These are phyloP conservation scores for Phalloptychus januarius DNA, from an alignment of 2,797 vertebrate genomes.

Conservation along the genomic window DNA sequence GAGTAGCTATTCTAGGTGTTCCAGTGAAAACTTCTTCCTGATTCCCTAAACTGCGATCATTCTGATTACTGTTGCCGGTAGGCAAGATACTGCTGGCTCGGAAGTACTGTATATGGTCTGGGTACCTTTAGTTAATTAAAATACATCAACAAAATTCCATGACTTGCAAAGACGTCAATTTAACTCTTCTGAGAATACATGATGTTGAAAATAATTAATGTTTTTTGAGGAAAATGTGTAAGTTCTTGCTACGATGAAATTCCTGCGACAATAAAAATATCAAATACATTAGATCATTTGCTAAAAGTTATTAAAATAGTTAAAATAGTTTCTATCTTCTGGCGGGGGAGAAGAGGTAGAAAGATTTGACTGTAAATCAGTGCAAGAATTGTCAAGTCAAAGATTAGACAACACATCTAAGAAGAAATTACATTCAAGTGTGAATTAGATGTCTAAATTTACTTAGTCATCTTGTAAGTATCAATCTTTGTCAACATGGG, in stretches of 20 bases:
- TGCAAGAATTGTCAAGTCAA: neutral
- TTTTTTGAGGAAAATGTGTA: neutral
- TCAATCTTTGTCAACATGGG: conserved; percentile 2
- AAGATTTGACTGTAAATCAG: neutral
- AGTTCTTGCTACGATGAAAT: neutral
- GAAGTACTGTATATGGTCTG: neutral
- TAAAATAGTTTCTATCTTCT: neutral
- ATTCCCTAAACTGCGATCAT: neutral
- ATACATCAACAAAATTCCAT: neutral
- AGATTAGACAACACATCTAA: neutral
- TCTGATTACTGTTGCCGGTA: neutral
- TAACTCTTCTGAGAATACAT: neutral
- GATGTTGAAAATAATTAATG: neutral
- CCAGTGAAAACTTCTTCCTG: conserved; percentile 1
- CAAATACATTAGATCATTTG: neutral
- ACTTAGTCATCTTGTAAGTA: neutral
- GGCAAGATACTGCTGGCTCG: neutral
- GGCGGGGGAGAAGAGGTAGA: neutral
- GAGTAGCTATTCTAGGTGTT: neutral
- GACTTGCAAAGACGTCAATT: neutral
- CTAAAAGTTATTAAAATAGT: neutral
- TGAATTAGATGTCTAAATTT: neutral
- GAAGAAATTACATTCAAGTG: neutral
- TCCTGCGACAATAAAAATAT: neutral
- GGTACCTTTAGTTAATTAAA: neutral